phyloP scores from a whole-genome alignment of 2,113 vertebrate genomes.

The Felis catus region DNA sequence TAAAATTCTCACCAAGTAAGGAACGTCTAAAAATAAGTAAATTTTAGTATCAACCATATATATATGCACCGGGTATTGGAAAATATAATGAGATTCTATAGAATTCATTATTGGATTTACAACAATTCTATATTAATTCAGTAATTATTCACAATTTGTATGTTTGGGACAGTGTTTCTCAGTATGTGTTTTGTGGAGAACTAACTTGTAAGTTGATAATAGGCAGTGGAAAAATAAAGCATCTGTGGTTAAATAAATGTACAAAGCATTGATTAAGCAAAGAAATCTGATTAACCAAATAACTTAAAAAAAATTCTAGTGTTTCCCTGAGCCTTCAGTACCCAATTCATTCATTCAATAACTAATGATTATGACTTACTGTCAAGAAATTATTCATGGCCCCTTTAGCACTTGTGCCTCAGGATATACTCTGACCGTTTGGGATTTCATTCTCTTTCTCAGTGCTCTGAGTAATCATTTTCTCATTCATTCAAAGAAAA shows the following conservation, averaged over 20 bases:
- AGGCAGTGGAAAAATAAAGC: not conserved
- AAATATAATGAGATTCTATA: not conserved
- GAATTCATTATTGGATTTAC: not conserved
- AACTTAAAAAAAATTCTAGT: not conserved
- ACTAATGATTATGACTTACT: not conserved
- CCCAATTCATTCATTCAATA: not conserved
- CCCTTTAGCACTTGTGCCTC: not conserved
- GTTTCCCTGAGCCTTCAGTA: not conserved
- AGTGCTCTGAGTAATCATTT: not conserved
- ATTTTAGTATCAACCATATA: not conserved
- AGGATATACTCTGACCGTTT: not conserved
- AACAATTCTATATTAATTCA: not conserved
- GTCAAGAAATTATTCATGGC: not conserved
- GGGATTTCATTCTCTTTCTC: not conserved
- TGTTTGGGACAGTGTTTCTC: not conserved
- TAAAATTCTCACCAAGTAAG: not conserved
- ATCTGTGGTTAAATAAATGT: not conserved
- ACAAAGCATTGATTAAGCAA: not conserved
- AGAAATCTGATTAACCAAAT: not conserved
- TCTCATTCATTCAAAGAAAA: not conserved
- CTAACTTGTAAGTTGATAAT: not conserved
- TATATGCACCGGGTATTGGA: not conserved
- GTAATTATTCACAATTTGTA: not conserved
- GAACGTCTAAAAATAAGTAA: not conserved
- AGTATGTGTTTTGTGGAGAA: not conserved